Base-by-base conservation (phyloP, 1,140 invertebrate species). In the Bactericera cockerelli region DNA sequence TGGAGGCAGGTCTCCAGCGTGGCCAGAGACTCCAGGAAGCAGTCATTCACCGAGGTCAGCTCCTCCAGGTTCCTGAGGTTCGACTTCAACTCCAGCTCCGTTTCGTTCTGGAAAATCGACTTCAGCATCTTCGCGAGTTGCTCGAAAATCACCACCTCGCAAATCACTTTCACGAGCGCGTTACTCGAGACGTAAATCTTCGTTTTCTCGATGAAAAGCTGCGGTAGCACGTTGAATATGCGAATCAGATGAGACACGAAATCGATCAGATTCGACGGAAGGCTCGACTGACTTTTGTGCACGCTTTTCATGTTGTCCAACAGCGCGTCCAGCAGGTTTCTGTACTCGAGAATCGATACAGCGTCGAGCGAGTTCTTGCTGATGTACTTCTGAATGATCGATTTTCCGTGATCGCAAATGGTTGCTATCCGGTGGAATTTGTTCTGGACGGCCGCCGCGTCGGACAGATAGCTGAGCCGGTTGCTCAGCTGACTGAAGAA, bases 41-140 rank as follows among this genome's bases (percentile, higher is more conserved):
- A 49, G 19, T 49, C 42, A n/a, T 49, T 49, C 8, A 49, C 42
- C n/a, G 42, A 49, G 8, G 42, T 49, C 42, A 49, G 42, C 22
- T 49, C 42, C 19, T 49, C 42, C n/a, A 49, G 6, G 19, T 49
- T 49, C 22, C 22, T 49, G 8, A 49, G 22, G 22, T 49, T 49
- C n/a, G 42, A 49, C 19, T 49, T 49, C 22, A 49, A 49, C 42
- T 49, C 42, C n/a, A 22, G 3, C n/a, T 49, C 42, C 6, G 42
- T 49, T 16, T 49, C 42, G 22, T 49, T 49, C 19, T n/a, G 42
- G 22, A 49, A 49, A 8, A 49, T 49, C 42, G 42, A 49, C n/a
- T 49, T 49, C 22, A 49, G 19, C 42, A 49, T 49, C 22, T 49
- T 49, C 3, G 42, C n/a, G 8, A 49, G 22, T 49, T 49, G 42